These are phyloP conservation scores for Meloidogyne exigua DNA, from an alignment of 1,140 invertebrate genomes.

Conservation along the genomic window DNA sequence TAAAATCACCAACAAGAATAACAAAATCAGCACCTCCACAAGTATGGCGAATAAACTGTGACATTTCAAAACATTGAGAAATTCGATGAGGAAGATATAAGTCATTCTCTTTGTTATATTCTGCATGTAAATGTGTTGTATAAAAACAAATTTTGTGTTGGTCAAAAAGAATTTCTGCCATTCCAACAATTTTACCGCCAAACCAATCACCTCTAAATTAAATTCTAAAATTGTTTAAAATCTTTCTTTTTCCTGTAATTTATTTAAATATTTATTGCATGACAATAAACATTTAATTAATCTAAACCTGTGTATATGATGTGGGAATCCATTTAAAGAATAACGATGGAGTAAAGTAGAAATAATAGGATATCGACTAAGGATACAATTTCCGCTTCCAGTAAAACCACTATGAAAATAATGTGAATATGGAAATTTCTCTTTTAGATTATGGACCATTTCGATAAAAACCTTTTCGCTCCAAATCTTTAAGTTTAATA, in stretches of 20 bases:
- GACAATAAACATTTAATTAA: too few relatives aligned
- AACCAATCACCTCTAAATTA: conserved; percentile 88
- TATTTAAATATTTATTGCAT: too few relatives aligned
- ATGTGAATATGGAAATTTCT: conserved; percentile 75
- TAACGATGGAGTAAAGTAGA: conserved; percentile 86
- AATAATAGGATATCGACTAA: conserved; percentile 81
- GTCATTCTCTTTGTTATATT: conserved; percentile 76
- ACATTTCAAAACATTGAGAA: conserved; percentile 86
- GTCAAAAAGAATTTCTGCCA: conserved; percentile 74
- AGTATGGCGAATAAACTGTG: conserved; percentile 85
- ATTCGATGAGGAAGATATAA: conserved; percentile 75
- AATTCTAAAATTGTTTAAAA: background rate
- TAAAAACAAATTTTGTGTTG: conserved; percentile 75
- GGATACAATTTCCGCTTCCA: conserved; percentile 85
- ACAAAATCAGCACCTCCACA: conserved; percentile 73
- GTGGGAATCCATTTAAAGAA: conserved; percentile 91
- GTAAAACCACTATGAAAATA: conserved; percentile 90
- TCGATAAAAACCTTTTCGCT: conserved; percentile 74
- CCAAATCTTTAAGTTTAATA: conserved; percentile 69
- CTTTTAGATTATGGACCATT: conserved; percentile 41
- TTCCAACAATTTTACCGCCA: conserved; percentile 88
- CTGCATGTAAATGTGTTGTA: conserved; percentile 90
- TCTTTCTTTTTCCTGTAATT: too few relatives aligned
- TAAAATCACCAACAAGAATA: conserved; percentile 87
- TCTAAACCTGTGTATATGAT: conserved; percentile 75